phyloP scores from a whole-genome alignment of 2,113 vertebrate species.

The Phalacrocorax pelagicus region DNA sequence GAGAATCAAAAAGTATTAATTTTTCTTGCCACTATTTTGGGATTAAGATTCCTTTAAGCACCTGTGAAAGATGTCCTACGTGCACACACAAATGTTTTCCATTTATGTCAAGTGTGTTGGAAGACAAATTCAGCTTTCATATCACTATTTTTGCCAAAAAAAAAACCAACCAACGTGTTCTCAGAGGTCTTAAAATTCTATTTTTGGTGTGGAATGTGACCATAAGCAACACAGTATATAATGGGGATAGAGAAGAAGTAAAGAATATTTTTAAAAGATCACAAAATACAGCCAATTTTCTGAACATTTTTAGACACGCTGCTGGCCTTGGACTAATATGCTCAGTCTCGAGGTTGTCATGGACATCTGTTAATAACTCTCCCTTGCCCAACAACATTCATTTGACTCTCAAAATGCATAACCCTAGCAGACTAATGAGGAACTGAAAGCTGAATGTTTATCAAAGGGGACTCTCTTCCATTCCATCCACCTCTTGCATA shows the following conservation, averaged over 20 bases:
- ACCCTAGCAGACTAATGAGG: conserved; percentile 48
- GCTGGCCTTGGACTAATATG: background rate
- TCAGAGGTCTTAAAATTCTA: background rate
- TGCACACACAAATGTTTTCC: background rate
- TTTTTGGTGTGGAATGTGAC: conserved; percentile 10
- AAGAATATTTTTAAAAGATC: background rate
- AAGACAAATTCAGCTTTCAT: conserved; percentile 5
- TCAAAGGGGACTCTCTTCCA: conserved; percentile 55
- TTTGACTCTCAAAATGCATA: conserved; percentile 48
- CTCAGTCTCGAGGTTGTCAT: background rate
- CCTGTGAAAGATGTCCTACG: conserved; percentile 20
- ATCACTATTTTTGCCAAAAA: background rate
- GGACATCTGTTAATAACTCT: conserved; percentile 46
- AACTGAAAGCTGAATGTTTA: conserved; percentile 52
- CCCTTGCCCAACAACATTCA: conserved; percentile 18
- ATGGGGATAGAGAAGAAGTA: background rate
- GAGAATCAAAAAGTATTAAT: background rate
- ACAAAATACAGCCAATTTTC: background rate
- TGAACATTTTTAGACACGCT: background rate
- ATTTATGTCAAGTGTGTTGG: background rate
- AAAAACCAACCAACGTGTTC: background rate
- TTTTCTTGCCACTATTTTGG: background rate
- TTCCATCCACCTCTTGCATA: conserved; percentile 44
- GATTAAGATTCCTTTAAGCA: conserved; percentile 16
- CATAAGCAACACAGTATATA: background rate